Percentiles rank a stretch among this genome's conserved stretches.
Conservation (phyloP, 2,113 vertebrate genomes). For the Ovibos moschatus region DNA sequence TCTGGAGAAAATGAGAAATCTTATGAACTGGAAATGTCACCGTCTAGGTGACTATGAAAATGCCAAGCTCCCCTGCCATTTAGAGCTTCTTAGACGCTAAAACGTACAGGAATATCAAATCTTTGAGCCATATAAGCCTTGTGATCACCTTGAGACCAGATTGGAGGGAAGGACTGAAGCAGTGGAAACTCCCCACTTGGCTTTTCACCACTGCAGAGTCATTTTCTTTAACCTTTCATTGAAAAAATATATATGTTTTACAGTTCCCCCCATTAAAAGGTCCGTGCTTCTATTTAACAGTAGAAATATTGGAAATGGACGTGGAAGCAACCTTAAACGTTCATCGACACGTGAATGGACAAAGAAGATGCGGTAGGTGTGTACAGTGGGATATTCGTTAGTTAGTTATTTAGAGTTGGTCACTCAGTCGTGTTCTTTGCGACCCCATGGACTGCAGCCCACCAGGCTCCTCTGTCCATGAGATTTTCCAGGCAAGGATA, state of each 20-base stretch:
- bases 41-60: not conserved
- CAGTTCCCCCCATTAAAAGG: not conserved
- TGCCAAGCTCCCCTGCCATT: not conserved
- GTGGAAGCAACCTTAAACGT: accelerated
- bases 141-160: not conserved
- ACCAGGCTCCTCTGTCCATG: too few relatives aligned
- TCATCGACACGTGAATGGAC: not conserved
- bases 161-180: not conserved
- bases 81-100: not conserved
- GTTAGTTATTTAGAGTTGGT: too few relatives aligned
- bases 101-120: not conserved
- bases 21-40: not conserved
- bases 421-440: too few relatives aligned
- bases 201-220: too few relatives aligned
- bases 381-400: not conserved
- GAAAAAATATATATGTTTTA: not conserved
- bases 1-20: not conserved
- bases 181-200: too few relatives aligned
- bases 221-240: not conserved
- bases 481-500: too few relatives aligned
- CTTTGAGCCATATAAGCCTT: not conserved
- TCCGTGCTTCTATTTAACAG: not conserved
- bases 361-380: not conserved
- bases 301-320: not conserved
- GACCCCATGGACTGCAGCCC: too few relatives aligned